These are phyloP conservation scores for Esperia sulphurella DNA, from an alignment of 2,888 invertebrate genomes.

Conservation along the genomic window DNA sequence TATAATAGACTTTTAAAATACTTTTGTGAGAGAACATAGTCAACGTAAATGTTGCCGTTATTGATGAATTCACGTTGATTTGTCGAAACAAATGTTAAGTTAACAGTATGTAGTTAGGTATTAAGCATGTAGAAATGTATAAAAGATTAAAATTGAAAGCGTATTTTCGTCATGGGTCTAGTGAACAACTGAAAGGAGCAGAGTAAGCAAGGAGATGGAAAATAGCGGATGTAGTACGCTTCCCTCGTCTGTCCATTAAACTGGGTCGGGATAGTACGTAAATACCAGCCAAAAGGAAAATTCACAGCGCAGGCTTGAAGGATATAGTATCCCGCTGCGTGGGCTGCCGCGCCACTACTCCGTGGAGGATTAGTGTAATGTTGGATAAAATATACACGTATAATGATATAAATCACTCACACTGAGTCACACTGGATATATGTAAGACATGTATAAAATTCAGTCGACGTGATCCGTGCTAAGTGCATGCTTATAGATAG, in stretches of 20 bases:
- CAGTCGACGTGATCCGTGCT: too few relatives aligned
- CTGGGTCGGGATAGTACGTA: slow-evolving; percentile 40
- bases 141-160: slow-evolving; percentile 5
- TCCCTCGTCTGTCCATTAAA: slow-evolving; percentile 53
- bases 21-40: too few relatives aligned
- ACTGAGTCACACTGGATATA: neutral
- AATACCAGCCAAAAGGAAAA: slow-evolving; percentile 49
- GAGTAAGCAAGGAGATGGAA: slow-evolving; percentile 48
- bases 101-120: too few relatives aligned
- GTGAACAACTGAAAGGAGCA: slow-evolving; percentile 21
- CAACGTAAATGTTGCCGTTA: too few relatives aligned
- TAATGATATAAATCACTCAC: too few relatives aligned
- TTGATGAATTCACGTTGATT: too few relatives aligned
- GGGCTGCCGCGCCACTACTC: slow-evolving; percentile 33
- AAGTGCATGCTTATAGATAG: too few relatives aligned
- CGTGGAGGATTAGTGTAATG: slow-evolving; percentile 20
- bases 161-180: neutral
- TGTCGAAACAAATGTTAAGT: too few relatives aligned
- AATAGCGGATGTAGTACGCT: slow-evolving; percentile 53
- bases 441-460: too few relatives aligned
- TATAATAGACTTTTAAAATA: too few relatives aligned
- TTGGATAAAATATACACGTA: neutral
- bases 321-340: slow-evolving; percentile 34
- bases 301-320: slow-evolving; percentile 36
- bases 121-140: too few relatives aligned